These are phyloP conservation scores for Cataglyphis hispanica DNA, from an alignment of 1,140 invertebrate species.

Conservation along the genomic window DNA sequence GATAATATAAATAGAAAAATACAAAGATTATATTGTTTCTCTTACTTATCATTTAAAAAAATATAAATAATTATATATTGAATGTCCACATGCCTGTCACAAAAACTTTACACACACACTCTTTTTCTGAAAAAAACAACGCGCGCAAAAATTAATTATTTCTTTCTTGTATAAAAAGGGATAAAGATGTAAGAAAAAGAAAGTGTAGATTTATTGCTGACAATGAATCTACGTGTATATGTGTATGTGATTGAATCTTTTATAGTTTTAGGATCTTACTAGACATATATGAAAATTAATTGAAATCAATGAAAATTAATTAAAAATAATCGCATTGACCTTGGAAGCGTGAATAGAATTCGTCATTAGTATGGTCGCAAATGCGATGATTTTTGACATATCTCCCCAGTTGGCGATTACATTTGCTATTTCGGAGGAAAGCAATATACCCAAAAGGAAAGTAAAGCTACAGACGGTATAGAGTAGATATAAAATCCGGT, in stretches of 20 bases:
- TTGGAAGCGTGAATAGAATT: constrained; percentile 75
- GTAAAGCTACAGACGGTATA: constrained; percentile 66
- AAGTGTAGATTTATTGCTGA: no score
- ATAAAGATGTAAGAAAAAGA: no score
- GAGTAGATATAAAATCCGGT: constrained; percentile 63
- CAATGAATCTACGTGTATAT: no score
- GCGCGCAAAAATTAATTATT: no score
- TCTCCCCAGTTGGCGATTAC: constrained; percentile 69
- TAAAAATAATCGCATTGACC: constrained; percentile 57
- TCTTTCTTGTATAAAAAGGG: no score
- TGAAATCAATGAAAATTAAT: neutral
- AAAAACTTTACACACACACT: no score
- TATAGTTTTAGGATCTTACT: no score
- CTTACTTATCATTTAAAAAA: neutral
- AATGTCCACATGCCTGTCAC: no score
- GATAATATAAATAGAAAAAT: neutral
- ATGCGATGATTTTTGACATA: constrained; percentile 66
- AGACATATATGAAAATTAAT: neutral
- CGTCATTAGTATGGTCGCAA: constrained; percentile 74
- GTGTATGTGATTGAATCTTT: no score
- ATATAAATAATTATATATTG: no score
- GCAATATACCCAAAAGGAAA: constrained; percentile 69
- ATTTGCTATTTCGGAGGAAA: constrained; percentile 69
- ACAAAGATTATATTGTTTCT: neutral
- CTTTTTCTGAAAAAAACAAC: no score